These are phyloP conservation scores for Meriones unguiculatus DNA, from an alignment of 2,113 vertebrate genomes.

Conservation along the genomic window DNA sequence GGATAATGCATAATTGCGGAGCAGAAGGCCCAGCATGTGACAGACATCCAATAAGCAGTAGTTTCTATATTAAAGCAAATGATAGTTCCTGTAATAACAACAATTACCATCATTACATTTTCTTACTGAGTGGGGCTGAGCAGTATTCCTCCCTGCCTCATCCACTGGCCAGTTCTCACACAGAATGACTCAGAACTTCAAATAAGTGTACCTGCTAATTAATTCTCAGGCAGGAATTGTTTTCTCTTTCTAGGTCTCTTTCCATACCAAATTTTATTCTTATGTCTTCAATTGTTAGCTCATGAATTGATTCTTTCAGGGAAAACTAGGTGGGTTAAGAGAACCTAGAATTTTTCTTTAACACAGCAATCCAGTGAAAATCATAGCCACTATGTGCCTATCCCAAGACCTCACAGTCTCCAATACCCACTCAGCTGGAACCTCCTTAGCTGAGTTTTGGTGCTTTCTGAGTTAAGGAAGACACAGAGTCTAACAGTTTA, in stretches of 20 bases:
- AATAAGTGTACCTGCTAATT: background rate
- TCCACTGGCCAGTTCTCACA: background rate
- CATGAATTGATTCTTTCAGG: background rate
- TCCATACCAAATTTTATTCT: background rate
- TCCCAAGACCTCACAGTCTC: background rate
- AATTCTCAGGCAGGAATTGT: background rate
- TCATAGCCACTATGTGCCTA: background rate
- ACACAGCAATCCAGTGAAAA: background rate
- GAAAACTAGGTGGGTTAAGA: background rate
- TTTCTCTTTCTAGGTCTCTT: slow-evolving; percentile 17
- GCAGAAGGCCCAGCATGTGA: background rate
- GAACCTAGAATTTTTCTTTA: slow-evolving; percentile 32
- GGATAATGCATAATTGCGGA: background rate
- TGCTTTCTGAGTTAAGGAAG: background rate
- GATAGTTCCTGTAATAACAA: slow-evolving; percentile 25
- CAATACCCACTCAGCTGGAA: background rate
- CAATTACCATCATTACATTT: background rate
- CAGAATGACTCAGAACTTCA: background rate
- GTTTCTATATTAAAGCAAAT: slow-evolving; percentile 52
- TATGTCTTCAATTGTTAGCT: background rate
- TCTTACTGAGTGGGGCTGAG: background rate
- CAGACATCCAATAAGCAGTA: background rate
- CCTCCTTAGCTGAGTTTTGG: background rate
- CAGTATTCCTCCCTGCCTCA: background rate
- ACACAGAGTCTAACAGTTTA: background rate